Percentiles rank a stretch among this genome's conserved stretches.
These are phyloP conservation scores for Oncorhynchus tshawytscha DNA, from an alignment of 2,113 vertebrate genomes.

Conservation along the genomic window DNA sequence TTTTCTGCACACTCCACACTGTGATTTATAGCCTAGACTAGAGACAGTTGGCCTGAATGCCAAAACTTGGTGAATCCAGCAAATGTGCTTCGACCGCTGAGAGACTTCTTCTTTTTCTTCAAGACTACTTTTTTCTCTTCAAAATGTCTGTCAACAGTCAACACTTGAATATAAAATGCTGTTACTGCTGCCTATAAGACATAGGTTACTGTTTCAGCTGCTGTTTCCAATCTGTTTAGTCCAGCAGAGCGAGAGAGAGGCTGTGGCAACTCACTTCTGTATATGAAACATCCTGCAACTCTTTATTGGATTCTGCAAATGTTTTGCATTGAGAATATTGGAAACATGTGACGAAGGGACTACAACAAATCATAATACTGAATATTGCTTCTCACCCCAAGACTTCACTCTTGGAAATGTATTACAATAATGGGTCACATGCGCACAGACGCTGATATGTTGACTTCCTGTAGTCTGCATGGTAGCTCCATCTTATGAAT, in stretches of 20 bases:
- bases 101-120: neutral
- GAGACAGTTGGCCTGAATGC: neutral
- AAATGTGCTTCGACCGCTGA: neutral
- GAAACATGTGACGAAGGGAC: neutral
- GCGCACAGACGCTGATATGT: neutral
- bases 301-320: constrained; percentile 9
- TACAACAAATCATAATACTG: neutral
- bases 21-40: neutral
- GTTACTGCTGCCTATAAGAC: neutral
- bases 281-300: constrained; percentile 9
- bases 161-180: neutral
- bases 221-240: neutral
- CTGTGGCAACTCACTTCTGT: neutral
- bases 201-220: neutral
- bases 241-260: neutral
- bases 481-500: neutral
- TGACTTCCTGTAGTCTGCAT: neutral
- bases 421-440: neutral
- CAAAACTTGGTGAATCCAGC: neutral
- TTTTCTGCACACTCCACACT: neutral
- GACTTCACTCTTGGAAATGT: neutral
- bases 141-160: neutral
- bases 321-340: constrained; percentile 1
- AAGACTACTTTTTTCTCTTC: no score
- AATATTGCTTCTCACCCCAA: neutral